Evolutionary conservation across 1,140 invertebrate genomes (phyloP).

Genomic region (Mizuhopecten yessoensis): DNA sequence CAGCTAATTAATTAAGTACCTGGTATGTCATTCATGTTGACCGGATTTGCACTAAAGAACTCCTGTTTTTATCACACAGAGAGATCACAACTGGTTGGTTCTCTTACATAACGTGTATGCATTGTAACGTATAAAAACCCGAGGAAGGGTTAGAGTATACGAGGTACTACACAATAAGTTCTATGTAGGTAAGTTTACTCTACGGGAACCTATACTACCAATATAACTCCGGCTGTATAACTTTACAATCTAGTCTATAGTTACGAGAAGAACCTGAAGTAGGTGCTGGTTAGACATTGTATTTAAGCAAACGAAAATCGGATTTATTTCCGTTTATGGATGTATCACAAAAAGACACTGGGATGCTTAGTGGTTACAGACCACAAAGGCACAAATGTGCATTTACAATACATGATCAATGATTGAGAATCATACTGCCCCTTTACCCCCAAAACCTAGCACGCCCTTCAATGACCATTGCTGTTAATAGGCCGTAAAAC

Average conservation of each 20-base stretch:
- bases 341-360: too few species aligned
- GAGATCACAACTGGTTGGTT: neutral
- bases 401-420: too few species aligned
- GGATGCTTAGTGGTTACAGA: too few species aligned
- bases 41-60: slow-evolving; percentile 12
- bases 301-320: too few species aligned
- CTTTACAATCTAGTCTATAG: neutral
- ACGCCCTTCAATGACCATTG: too few species aligned
- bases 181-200: neutral
- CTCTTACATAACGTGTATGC: slow-evolving; percentile 15
- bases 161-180: neutral
- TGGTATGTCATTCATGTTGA: neutral
- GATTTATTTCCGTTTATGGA: too few species aligned
- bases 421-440: too few species aligned
- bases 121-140: neutral
- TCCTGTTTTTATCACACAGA: neutral
- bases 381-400: too few species aligned
- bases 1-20: neutral
- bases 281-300: too few species aligned
- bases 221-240: neutral
- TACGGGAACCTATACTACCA: neutral
- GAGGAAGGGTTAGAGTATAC: neutral
- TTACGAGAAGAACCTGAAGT: neutral
- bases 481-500: too few species aligned
- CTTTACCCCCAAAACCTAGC: too few species aligned